Conservation (phyloP, 2,888 invertebrate species). For the Stegana nigrithorax region DNA sequence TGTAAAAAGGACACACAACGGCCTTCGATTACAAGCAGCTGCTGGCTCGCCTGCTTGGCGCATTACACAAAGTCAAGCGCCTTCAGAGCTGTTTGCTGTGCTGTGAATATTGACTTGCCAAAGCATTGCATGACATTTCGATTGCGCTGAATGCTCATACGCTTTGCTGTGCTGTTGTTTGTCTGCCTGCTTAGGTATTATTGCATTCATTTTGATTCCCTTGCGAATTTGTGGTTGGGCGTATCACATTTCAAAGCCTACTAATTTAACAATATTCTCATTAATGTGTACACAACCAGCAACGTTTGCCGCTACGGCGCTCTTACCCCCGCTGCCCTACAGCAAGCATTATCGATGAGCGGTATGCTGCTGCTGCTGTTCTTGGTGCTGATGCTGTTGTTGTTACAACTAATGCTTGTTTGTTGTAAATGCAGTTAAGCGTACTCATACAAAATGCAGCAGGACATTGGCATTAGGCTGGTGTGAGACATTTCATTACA, state of each 20-base stretch:
- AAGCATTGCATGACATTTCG: conserved; percentile 10
- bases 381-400: conserved; percentile 5
- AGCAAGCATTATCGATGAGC: not conserved
- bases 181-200: not conserved
- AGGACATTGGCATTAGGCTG: not conserved
- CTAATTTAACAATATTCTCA: conserved; percentile 68
- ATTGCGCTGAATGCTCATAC: conserved; percentile 14
- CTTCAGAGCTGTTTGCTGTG: not conserved
- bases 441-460: conserved; percentile 30
- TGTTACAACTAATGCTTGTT: conserved; percentile 11
- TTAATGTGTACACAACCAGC: conserved; percentile 59
- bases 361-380: not conserved
- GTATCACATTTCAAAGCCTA: conserved; percentile 67
- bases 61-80: conserved; percentile 7
- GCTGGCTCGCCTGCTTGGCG: not conserved
- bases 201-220: conserved; percentile 18
- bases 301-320: conserved; percentile 31
- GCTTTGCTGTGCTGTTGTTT: not conserved
- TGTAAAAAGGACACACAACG: conserved; percentile 5
- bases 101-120: not conserved
- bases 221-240: conserved; percentile 51
- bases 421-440: conserved; percentile 34
- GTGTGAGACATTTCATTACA: too few relatives aligned
- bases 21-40: conserved; percentile 17
- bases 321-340: conserved; percentile 10